Conservation (phyloP, 2,113 vertebrate species). For the Myiozetetes cayanensis region DNA sequence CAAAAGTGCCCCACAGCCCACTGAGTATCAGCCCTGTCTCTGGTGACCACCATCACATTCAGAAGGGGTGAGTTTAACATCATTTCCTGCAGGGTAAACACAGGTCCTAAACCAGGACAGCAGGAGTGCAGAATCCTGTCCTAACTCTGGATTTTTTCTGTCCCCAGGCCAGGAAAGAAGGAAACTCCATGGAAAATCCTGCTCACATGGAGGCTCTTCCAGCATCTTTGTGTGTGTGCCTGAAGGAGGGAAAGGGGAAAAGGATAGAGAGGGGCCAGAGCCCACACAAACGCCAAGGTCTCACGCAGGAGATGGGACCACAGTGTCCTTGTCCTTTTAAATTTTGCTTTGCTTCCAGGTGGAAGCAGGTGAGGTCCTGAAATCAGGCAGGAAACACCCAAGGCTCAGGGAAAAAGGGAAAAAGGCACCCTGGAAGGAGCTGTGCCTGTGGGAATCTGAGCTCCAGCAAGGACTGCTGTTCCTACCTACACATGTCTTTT, state of each 20-base stretch:
- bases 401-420: neutral
- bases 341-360: neutral
- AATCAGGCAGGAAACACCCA: neutral
- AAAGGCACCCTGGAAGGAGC: neutral
- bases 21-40: neutral
- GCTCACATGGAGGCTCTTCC: neutral
- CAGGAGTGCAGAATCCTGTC: neutral
- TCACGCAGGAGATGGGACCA: neutral
- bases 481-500: rapidly evolving
- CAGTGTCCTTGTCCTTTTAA: neutral
- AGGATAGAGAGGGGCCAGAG: neutral
- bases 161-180: neutral
- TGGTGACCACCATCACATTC: neutral
- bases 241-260: neutral
- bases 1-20: neutral
- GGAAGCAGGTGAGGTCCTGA: neutral
- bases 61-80: neutral
- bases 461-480: neutral
- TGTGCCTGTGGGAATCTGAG: neutral
- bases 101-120: neutral
- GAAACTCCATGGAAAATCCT: neutral
- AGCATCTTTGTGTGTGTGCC: neutral
- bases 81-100: neutral
- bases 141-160: neutral
- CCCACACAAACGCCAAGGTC: no score